Evolutionary conservation across 2,797 vertebrate genomes (phyloP).

Genomic region (Acanthis flammea): DNA sequence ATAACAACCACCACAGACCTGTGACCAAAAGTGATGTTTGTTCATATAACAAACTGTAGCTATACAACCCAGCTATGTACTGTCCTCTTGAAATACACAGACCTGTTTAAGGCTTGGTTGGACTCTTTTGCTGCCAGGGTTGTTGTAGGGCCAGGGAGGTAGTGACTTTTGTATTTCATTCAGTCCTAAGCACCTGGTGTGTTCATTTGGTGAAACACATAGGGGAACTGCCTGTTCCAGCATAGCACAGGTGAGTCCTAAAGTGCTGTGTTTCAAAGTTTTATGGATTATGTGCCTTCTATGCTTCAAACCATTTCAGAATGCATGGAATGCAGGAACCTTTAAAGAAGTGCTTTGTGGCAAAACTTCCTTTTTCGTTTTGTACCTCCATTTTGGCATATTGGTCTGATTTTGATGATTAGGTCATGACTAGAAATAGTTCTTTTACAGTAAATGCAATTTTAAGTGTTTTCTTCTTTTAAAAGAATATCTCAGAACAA

Average conservation of each 20-base stretch:
- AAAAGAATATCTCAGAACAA: neutral
- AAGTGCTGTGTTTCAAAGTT: neutral
- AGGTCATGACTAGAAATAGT: neutral
- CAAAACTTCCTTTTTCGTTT: neutral
- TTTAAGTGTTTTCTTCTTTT: neutral
- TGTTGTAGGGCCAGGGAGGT: neutral
- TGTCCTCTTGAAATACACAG: neutral
- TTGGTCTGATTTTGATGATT: neutral
- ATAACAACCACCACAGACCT: neutral
- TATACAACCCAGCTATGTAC: neutral
- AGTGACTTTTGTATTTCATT: neutral
- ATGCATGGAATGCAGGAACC: neutral
- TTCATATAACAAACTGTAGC: neutral
- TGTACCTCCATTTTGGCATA: neutral
- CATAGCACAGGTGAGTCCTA: neutral
- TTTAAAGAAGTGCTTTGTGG: neutral
- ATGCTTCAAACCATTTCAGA: neutral
- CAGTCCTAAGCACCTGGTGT: neutral
- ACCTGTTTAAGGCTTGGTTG: neutral
- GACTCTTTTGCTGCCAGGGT: neutral
- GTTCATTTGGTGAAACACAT: neutral
- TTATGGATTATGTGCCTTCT: neutral
- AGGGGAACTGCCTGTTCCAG: neutral
- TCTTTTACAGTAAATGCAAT: neutral
- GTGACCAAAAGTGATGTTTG: neutral